Evolutionary conservation across 2,888 invertebrate genomes (phyloP).

Genomic region (Clostera curtula): DNA sequence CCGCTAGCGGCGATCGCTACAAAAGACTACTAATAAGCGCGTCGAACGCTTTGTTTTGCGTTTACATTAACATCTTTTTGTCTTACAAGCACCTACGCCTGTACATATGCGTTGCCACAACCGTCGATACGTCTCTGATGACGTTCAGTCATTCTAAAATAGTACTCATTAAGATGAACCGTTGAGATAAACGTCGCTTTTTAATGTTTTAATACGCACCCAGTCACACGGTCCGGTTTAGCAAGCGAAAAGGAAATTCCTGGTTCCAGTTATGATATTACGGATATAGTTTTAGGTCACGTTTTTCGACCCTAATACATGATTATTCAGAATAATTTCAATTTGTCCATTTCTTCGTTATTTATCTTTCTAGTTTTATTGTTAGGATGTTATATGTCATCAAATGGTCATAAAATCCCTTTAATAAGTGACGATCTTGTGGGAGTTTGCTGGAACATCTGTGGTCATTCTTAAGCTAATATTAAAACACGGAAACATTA

Average conservation of each 20-base stretch:
- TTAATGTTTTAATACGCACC: constrained; percentile 5
- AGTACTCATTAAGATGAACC: constrained; percentile 38
- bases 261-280: constrained; percentile 1
- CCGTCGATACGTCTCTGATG: constrained; percentile 30
- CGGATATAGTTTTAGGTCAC: background rate
- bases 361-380: no score
- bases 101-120: constrained; percentile 28
- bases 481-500: no score
- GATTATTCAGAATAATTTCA: no score
- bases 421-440: no score
- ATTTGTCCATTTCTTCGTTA: no score
- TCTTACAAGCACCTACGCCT: constrained; percentile 38
- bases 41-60: constrained; percentile 38
- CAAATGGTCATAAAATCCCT: no score
- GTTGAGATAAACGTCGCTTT: constrained; percentile 21
- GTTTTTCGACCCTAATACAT: background rate
- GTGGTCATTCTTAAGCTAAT: no score
- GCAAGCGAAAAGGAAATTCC: background rate
- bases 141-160: constrained; percentile 41
- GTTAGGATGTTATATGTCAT: no score
- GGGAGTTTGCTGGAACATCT: no score
- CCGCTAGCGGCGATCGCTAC: constrained; percentile 25
- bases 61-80: constrained; percentile 40
- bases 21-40: constrained; percentile 30
- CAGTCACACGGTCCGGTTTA: constrained; percentile 1